These are phyloP conservation scores for Dermolepida albohirtum DNA, from an alignment of 2,888 invertebrate genomes.

Conservation along the genomic window DNA sequence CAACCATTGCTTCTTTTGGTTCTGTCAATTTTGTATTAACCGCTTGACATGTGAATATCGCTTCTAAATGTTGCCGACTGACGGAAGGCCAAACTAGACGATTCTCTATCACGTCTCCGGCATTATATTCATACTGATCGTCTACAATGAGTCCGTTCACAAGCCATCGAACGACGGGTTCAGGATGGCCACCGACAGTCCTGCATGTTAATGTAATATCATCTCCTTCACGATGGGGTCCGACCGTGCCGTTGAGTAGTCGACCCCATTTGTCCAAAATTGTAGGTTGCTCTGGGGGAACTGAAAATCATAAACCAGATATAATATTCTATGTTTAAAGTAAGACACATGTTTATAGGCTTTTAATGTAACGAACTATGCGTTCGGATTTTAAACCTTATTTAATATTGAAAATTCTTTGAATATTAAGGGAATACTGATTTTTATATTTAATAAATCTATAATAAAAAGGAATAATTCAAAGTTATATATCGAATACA, in stretches of 20 bases:
- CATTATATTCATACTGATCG: slow-evolving; percentile 86
- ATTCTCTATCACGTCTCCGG: slow-evolving; percentile 89
- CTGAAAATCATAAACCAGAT: slow-evolving; percentile 65
- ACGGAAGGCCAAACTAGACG: slow-evolving; percentile 80
- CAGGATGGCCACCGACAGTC: slow-evolving; percentile 87
- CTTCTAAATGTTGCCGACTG: slow-evolving; percentile 83
- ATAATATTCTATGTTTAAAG: background rate
- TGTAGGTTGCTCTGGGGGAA: slow-evolving; percentile 88
- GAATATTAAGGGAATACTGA: too few species aligned
- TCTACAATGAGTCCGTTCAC: slow-evolving; percentile 84
- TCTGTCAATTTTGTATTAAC: slow-evolving; percentile 86
- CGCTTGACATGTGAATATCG: slow-evolving; percentile 89
- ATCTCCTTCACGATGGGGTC: slow-evolving; percentile 88
- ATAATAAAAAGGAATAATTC: too few species aligned
- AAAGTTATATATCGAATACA: too few species aligned
- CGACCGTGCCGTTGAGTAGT: slow-evolving; percentile 83
- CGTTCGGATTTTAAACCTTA: too few species aligned
- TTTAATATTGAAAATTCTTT: too few species aligned
- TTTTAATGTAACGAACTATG: too few species aligned
- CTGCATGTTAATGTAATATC: slow-evolving; percentile 87
- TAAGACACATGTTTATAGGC: background rate
- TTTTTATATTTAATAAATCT: too few species aligned
- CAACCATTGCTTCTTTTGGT: slow-evolving; percentile 80
- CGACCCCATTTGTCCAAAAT: slow-evolving; percentile 88
- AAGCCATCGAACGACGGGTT: slow-evolving; percentile 85